Evolutionary conservation across 2,888 invertebrate species (phyloP), one percentile per base, ranked within the genome.

Genomic region (Meiosimyza platycephala): DNA sequence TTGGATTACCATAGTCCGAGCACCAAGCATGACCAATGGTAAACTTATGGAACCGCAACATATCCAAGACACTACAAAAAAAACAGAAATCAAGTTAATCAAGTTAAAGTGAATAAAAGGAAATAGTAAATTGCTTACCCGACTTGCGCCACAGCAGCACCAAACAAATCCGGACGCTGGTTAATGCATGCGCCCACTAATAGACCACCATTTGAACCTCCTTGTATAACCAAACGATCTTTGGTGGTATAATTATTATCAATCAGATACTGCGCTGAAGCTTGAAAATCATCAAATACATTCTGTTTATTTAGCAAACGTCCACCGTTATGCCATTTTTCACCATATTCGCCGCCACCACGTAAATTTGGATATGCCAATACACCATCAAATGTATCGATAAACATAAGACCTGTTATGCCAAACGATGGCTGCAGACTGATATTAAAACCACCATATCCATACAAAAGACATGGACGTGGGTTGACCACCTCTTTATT

Each of bases 331-430:
- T 99, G 98, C 99, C 99, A 99, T 79, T 93, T 93, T 87, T 98
- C 96, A 57, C 99, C 99, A 87, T 98, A 99, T 86, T 99, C 99
- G 1, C 97, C 97, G 83, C 99, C 99, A 70, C 99, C 99, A 64
- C 99, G 90, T 71, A 99, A 93, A 89, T 99, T 99, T 40, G 99
- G 94, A 78, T 97, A 91, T 16, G 96, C 98, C 76, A 95, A 91
- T 68, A 98, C 90, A 1, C 98, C 98, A 84, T 93, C 90, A 78
- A 98, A 93, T 82, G 96, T 92, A 82, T 96, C 94, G 84, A 98
- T 93, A 86, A 97, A 97, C 77, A 97, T 92, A 50, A 98, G 79
- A 40, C 96, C 90, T 15, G 94, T 93, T 47, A 97, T 92, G 80
- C 95, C 94, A 89, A 99, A 99, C 66, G 91, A 91, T 6, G 99